Evolutionary conservation across 2,113 vertebrate genomes (phyloP), one percentile per base, ranked within the genome.

Genomic region (Forbesichthys agassizii): DNA sequence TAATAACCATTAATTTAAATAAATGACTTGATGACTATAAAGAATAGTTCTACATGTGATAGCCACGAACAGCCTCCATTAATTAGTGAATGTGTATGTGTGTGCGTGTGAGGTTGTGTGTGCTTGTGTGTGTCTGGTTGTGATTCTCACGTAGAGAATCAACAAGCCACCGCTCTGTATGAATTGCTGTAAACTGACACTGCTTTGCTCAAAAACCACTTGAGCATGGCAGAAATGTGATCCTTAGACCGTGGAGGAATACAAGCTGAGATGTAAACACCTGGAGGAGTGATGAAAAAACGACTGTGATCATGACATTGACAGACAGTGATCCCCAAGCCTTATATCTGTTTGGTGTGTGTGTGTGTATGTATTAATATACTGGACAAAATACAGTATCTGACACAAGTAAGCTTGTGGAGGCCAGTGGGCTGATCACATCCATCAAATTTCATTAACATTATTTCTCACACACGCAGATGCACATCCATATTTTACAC

Each of bases 251-350:
- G 20, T 47, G 46, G 48, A 63, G 46, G 46, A 73, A 61, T 61
- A 49, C 56, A 18, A 60, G 60, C 20, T 27, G 9, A 33, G 33
- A 49, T 57, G 48, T 64, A 51, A 8, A 64, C 48, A 9, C 48
- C 62, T 64, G 62, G 47, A 11, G 55, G 51, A 56, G 59, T 8
- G 20, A 68, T 46, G 47, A 47, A 51, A 57, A 67, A 47, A 56
- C 48, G 46, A 8, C 61, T 33, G 33, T 36, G 59, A 74, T 66
- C 52, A n/a, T 27, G 63, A 67, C 57, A 48, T 55, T 49, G 57
- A 69, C 65, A 61, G 12, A 61, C 27, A 36, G 47, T 61, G 48
- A 63, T 57, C 69, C 57, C 68, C 73, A 4, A 7, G 20, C 42
- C 51, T 1, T 47, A 59, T 72, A 46, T 60, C 1, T 0, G 49